Percentiles rank a stretch among this genome's conserved stretches.
Conservation (phyloP, 92 coral and sea anemone species). For the Plumapathes pennacea region DNA sequence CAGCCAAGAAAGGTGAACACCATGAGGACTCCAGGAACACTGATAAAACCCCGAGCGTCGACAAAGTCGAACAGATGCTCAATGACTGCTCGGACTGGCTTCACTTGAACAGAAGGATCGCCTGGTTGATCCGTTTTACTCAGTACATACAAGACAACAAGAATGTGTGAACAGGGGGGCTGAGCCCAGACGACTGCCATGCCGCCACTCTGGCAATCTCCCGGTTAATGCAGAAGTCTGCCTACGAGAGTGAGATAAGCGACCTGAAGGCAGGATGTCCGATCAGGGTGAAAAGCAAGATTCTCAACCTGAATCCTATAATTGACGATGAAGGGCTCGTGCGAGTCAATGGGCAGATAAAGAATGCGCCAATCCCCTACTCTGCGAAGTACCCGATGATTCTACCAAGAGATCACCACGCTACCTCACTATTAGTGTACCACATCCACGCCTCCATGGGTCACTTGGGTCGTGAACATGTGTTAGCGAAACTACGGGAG, state of each 20-base stretch:
- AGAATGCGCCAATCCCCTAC: conserved; percentile 17
- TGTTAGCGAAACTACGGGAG: conserved; percentile 49
- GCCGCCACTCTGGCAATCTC: conserved; percentile 42
- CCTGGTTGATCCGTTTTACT: conserved; percentile 50
- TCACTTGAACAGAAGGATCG: conserved; percentile 37
- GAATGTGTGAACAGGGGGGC: conserved; percentile 10
- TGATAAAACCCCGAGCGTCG: too few species aligned
- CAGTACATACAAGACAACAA: conserved; percentile 22
- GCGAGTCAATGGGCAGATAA: conserved; percentile 51
- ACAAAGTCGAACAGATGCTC: too few species aligned
- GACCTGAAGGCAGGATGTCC: conserved; percentile 24
- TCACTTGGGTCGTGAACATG: conserved; percentile 61
- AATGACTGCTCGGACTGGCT: conserved; percentile 65
- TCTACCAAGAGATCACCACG: conserved; percentile 46
- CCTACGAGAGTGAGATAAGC: conserved; percentile 24
- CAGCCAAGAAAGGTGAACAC: too few species aligned
- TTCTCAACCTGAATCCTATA: conserved; percentile 50
- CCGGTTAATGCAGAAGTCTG: conserved; percentile 39
- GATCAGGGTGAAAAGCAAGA: conserved; percentile 43
- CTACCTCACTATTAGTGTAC: conserved; percentile 26
- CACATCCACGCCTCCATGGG: conserved; percentile 37
- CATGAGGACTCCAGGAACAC: too few species aligned
- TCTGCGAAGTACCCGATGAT: conserved; percentile 39
- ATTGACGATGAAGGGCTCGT: conserved; percentile 34
- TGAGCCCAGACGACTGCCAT: conserved; percentile 40